Conservation (phyloP, 2,888 invertebrate genomes). For the Liodrosophila aerea region DNA sequence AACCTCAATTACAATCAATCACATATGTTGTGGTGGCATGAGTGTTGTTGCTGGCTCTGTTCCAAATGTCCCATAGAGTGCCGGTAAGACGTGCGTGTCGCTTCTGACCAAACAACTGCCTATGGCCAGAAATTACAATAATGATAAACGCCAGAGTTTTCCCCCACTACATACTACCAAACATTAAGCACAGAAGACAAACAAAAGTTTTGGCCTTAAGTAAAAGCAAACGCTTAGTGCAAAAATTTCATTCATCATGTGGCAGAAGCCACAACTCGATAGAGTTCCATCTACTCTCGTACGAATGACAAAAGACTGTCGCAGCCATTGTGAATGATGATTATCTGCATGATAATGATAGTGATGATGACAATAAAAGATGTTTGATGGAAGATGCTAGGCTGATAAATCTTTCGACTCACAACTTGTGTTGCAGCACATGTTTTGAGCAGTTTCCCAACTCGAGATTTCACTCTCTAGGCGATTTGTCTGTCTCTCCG, state of each 20-base stretch:
- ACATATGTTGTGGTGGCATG: slow-evolving; percentile 61
- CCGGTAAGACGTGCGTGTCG: slow-evolving; percentile 48
- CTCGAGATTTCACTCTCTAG: slow-evolving; percentile 66
- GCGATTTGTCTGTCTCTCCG: slow-evolving; percentile 19
- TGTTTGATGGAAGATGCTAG: slow-evolving; percentile 20
- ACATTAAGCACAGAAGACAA: slow-evolving; percentile 9
- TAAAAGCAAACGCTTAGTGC: slow-evolving; percentile 51
- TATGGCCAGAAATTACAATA: slow-evolving; percentile 66
- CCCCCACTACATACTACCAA: background rate
- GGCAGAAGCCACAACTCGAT: slow-evolving; percentile 26
- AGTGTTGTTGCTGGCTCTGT: slow-evolving; percentile 34
- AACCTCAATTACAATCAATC: slow-evolving; percentile 79
- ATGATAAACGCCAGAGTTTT: slow-evolving; percentile 44
- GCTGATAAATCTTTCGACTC: slow-evolving; percentile 45
- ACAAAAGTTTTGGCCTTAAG: slow-evolving; percentile 58
- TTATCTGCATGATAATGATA: slow-evolving; percentile 17
- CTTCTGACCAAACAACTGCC: slow-evolving; percentile 43
- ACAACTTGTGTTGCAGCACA: slow-evolving; percentile 55
- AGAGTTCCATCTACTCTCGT: slow-evolving; percentile 7
- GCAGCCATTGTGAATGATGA: slow-evolving; percentile 48
- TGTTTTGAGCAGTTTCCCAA: slow-evolving; percentile 65
- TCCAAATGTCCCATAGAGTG: slow-evolving; percentile 41
- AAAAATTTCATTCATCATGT: slow-evolving; percentile 66
- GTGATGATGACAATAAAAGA: slow-evolving; percentile 18
- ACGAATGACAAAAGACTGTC: slow-evolving; percentile 62